phyloP scores from a whole-genome alignment of 2,797 vertebrate species.

The Buphagus erythrorhynchus region DNA sequence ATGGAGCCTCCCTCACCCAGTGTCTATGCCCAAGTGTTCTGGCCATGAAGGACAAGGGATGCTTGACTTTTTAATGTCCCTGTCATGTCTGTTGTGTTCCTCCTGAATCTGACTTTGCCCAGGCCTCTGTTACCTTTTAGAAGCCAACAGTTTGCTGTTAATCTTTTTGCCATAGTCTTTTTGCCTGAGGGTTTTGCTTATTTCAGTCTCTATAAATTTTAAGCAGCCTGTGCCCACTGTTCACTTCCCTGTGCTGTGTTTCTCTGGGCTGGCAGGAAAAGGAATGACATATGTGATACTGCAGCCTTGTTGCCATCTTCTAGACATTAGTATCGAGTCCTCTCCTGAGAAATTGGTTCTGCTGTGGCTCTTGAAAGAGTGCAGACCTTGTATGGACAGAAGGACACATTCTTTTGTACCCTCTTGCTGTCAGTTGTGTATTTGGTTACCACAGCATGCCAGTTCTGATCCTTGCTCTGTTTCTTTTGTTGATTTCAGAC shows the following conservation, averaged over 20 bases:
- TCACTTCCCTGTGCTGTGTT: background rate
- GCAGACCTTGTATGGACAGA: background rate
- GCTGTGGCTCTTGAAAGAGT: background rate
- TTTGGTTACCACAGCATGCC: background rate
- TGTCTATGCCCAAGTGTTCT: background rate
- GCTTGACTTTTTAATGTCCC: background rate
- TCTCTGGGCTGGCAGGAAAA: background rate
- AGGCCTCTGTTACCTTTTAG: background rate
- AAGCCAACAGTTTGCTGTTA: background rate
- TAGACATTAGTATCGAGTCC: fast-evolving
- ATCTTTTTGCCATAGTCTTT: background rate
- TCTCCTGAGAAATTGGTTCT: background rate
- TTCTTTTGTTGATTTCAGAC: background rate
- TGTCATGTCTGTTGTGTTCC: background rate
- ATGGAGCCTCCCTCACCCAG: background rate
- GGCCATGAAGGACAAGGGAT: background rate
- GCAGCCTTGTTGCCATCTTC: background rate
- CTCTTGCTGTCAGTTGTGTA: background rate
- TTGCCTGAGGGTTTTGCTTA: background rate
- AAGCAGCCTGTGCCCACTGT: background rate
- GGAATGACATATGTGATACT: fast-evolving
- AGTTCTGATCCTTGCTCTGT: background rate
- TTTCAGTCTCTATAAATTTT: background rate
- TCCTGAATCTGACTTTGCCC: background rate
- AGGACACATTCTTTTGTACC: background rate